Percentiles rank a stretch among this genome's conserved stretches.
Evolutionary conservation across 2,888 invertebrate species (phyloP).

Genomic region (Drosophila helvetica): DNA sequence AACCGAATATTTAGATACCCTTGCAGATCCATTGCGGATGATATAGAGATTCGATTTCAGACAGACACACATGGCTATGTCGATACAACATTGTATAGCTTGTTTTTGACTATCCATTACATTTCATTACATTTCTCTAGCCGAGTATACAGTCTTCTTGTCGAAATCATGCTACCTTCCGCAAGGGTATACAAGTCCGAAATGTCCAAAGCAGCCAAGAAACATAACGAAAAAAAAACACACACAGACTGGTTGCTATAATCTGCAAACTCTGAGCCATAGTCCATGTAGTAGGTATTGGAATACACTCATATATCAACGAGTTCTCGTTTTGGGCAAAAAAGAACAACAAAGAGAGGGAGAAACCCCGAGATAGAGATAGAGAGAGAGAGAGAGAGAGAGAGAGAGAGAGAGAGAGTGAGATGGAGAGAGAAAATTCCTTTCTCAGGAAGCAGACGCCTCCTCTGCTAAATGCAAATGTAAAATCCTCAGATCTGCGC

Average conservation of each 20-base stretch:
- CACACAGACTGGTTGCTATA: neutral
- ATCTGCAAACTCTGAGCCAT: neutral
- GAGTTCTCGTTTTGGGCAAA: conserved; percentile 44
- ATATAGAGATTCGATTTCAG: neutral
- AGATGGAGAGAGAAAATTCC: conserved; percentile 6
- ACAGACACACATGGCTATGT: neutral
- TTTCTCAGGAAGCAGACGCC: conserved; percentile 9
- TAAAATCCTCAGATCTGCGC: conserved; percentile 4
- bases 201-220: too few species aligned
- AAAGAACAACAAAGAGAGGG: conserved; percentile 22
- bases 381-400: conserved; percentile 14
- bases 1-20: neutral
- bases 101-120: neutral
- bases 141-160: too few species aligned
- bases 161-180: too few species aligned
- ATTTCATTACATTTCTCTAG: too few species aligned
- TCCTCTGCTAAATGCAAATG: conserved; percentile 2
- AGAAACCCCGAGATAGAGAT: conserved; percentile 8
- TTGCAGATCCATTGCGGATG: neutral
- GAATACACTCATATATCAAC: conserved; percentile 1
- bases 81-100: too few species aligned
- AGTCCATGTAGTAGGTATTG: conserved; percentile 21
- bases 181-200: too few species aligned
- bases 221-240: neutral
- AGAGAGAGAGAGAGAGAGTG: conserved; percentile 10